Conservation (phyloP, 2,888 invertebrate species). For the Drosophila eohydei region DNA sequence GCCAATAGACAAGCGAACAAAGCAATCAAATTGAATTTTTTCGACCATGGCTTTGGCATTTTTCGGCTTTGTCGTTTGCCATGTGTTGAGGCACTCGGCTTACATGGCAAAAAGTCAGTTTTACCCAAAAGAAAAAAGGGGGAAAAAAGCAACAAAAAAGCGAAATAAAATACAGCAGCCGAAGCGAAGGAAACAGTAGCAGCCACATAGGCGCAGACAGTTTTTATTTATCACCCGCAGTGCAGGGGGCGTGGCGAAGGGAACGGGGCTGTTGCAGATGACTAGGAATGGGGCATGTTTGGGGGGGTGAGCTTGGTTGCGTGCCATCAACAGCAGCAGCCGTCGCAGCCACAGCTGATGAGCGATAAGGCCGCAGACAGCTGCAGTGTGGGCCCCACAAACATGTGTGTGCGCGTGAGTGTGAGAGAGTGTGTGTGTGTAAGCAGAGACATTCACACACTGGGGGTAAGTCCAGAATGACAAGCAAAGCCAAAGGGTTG, state of each 20-base stretch:
- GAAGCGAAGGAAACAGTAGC: constrained; percentile 44
- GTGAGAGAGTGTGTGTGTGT: constrained; percentile 19
- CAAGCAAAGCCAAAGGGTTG: constrained; percentile 60
- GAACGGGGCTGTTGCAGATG: background rate
- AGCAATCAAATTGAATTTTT: constrained; percentile 73
- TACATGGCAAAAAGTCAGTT: constrained; percentile 70
- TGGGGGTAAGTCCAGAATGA: constrained; percentile 55
- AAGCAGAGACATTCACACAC: constrained; percentile 36
- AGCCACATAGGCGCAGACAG: constrained; percentile 79
- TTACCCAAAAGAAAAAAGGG: constrained; percentile 16
- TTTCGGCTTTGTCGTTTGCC: constrained; percentile 42
- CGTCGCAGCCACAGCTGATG: constrained; percentile 68
- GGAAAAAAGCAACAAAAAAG: background rate
- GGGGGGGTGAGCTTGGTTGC: background rate
- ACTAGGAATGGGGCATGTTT: constrained; percentile 6
- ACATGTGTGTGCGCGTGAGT: constrained; percentile 2
- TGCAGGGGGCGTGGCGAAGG: constrained; percentile 8
- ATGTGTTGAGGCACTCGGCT: constrained; percentile 55
- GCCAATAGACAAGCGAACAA: constrained; percentile 66
- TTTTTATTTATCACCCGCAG: constrained; percentile 78
- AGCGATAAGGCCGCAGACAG: constrained; percentile 75
- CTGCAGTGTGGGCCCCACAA: constrained; percentile 46
- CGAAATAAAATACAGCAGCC: constrained; percentile 8
- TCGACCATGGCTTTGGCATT: constrained; percentile 16
- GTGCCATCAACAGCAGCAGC: constrained; percentile 36